These are phyloP conservation scores for Myotis lucifugus DNA, from an alignment of 2,113 vertebrate genomes.

Conservation along the genomic window DNA sequence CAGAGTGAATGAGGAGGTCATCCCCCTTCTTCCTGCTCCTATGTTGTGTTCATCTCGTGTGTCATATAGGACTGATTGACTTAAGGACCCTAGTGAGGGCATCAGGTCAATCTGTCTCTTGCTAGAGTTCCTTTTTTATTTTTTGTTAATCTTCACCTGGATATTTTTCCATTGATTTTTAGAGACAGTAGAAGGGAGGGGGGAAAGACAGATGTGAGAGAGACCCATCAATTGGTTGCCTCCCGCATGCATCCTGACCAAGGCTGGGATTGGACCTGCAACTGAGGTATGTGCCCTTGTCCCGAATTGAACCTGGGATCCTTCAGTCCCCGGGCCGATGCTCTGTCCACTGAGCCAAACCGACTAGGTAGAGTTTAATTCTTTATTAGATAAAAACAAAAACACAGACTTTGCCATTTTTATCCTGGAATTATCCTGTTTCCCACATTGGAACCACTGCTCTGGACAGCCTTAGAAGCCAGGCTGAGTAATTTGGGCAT, in stretches of 20 bases:
- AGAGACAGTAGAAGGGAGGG: too few species aligned
- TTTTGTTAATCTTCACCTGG: too few species aligned
- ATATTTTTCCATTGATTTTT: too few species aligned
- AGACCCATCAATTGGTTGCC: too few species aligned
- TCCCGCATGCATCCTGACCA: too few species aligned
- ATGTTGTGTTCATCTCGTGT: not conserved
- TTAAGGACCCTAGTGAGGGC: not conserved
- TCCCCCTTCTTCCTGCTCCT: not conserved
- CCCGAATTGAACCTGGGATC: too few species aligned
- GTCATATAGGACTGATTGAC: not conserved
- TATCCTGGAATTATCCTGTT: not conserved
- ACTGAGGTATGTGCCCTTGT: too few species aligned
- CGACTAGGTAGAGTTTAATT: not conserved
- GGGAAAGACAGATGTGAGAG: too few species aligned
- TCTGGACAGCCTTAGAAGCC: not conserved
- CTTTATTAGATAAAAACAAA: not conserved
- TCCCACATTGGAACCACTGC: not conserved
- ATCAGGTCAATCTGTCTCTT: not conserved
- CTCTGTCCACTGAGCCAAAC: too few species aligned
- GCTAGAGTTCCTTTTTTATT: not conserved
- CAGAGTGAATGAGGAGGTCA: not conserved
- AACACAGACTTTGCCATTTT: not conserved
- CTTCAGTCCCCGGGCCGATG: too few species aligned
- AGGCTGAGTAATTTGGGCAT: not conserved
- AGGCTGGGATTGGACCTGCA: too few species aligned